Conservation (phyloP, 2,888 invertebrate genomes). For the Lithophane semibrunnea region DNA sequence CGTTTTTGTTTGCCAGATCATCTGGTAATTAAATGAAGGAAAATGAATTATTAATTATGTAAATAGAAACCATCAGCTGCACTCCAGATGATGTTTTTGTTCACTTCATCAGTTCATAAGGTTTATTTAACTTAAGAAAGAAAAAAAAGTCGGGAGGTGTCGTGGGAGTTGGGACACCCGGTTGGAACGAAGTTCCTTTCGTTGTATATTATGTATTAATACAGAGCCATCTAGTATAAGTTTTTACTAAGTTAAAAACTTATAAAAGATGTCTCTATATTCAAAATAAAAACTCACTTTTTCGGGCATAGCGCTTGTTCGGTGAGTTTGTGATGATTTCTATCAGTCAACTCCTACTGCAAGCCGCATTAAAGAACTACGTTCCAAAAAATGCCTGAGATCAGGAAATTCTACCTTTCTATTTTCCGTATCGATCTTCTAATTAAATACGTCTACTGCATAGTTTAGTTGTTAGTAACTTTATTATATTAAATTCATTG, state of each 20-base stretch:
- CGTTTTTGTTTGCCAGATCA: constrained; percentile 41
- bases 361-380: too few species aligned
- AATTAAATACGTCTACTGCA: background rate
- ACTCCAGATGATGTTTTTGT: constrained; percentile 14
- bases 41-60: constrained; percentile 22
- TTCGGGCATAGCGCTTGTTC: too few species aligned
- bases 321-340: too few species aligned
- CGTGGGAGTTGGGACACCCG: too few species aligned
- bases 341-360: too few species aligned
- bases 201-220: background rate
- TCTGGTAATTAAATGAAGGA: constrained; percentile 27
- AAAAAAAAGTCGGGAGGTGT: background rate
- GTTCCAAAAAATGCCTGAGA: background rate
- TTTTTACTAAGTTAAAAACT: too few species aligned
- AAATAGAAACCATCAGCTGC: constrained; percentile 12
- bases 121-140: background rate
- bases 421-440: background rate
- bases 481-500: too few species aligned
- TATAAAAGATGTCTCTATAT: too few species aligned
- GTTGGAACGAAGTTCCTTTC: background rate
- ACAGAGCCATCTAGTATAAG: too few species aligned
- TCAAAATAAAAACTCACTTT: too few species aligned
- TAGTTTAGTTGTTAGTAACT: too few species aligned
- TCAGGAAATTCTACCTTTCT: background rate
- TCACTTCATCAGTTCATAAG: background rate